A percentile compares a stretch with the other conserved stretches of the same genome.
Conservation (phyloP, 2,113 vertebrate genomes). For the Capreolus pygargus region DNA sequence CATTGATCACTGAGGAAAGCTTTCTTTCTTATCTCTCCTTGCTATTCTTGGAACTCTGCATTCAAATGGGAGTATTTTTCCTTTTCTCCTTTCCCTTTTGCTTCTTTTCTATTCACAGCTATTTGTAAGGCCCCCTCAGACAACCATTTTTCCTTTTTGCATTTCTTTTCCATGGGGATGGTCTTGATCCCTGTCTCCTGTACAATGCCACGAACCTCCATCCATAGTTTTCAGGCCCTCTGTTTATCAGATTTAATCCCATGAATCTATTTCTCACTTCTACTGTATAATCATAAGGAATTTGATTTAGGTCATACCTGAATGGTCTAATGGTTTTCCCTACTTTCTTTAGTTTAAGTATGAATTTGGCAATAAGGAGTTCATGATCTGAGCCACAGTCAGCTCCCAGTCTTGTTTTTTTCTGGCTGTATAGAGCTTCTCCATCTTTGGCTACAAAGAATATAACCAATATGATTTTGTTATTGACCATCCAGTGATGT, state of each 20-base stretch:
- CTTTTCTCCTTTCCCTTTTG: not conserved
- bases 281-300: not conserved
- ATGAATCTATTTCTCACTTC: not conserved
- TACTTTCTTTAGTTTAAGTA: not conserved
- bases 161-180: not conserved
- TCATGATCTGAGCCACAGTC: not conserved
- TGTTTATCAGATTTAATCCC: not conserved
- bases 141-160: not conserved
- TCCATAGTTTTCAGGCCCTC: not conserved
- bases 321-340: not conserved
- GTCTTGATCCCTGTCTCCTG: not conserved
- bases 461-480: not conserved
- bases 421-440: not conserved
- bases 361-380: not conserved
- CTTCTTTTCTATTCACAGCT: not conserved
- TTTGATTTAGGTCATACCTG: not conserved
- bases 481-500: not conserved
- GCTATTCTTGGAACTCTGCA: not conserved
- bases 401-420: not conserved
- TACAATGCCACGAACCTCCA: not conserved
- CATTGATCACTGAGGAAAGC: not conserved
- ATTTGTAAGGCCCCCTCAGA: not conserved
- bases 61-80: not conserved
- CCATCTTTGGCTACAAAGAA: not conserved
- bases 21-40: not conserved